These are phyloP conservation scores for Chlorocebus sabaeus DNA, from an alignment of 2,113 vertebrate genomes.

Conservation along the genomic window DNA sequence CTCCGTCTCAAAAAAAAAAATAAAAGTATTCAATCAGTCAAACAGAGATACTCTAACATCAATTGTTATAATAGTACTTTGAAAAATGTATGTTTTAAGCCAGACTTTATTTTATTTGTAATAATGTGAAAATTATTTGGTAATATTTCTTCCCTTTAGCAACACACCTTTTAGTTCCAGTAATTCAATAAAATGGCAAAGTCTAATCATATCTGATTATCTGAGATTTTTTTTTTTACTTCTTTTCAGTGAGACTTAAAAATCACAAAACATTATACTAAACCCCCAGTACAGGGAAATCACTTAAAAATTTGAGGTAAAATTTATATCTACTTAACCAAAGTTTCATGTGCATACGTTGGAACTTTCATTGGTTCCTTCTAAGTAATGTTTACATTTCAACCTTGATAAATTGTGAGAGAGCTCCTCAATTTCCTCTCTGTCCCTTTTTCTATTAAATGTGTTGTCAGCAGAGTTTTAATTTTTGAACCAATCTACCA, in stretches of 20 bases:
- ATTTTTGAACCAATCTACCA: background rate
- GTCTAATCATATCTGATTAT: slow-evolving; percentile 5
- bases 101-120: slow-evolving; percentile 33
- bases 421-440: background rate
- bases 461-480: background rate
- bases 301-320: slow-evolving; percentile 14
- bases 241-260: background rate
- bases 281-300: background rate
- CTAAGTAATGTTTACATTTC: background rate
- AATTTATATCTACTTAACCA: background rate
- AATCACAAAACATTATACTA: slow-evolving; percentile 7
- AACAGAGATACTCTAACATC: background rate
- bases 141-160: background rate
- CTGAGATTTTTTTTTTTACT: background rate
- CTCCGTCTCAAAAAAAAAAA: no score
- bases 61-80: background rate
- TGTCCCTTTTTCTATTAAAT: background rate
- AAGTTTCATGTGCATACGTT: background rate
- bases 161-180: background rate
- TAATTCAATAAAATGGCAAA: background rate
- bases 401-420: background rate
- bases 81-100: background rate
- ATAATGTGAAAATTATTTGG: slow-evolving; percentile 21
- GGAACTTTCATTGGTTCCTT: background rate
- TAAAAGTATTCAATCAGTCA: background rate